Percentiles rank a stretch among this genome's conserved stretches.
Evolutionary conservation across 2,797 vertebrate genomes (phyloP).

Genomic region (Anas bahamensis): DNA sequence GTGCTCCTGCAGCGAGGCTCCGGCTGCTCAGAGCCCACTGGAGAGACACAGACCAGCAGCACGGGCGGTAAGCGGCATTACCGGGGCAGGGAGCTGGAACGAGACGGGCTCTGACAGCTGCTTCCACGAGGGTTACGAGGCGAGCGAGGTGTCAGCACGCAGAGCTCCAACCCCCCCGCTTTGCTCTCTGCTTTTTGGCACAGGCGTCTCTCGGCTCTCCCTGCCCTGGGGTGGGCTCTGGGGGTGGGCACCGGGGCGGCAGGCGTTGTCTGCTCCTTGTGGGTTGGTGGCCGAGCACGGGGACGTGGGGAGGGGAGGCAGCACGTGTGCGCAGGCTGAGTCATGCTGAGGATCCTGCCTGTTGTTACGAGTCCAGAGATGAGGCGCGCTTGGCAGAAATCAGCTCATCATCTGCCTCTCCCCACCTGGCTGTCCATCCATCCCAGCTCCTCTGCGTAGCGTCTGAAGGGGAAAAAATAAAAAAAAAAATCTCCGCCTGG

Average conservation of each 20-base stretch:
- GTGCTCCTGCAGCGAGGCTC: not conserved
- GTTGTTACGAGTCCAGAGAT: not conserved
- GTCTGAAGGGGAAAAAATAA: not conserved
- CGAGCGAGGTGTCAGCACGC: not conserved
- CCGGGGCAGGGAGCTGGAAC: constrained; percentile 44
- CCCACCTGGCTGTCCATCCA: not conserved
- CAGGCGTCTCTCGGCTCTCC: accelerated
- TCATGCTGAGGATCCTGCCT: constrained; percentile 11
- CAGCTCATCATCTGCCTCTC: not conserved
- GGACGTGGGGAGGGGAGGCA: not conserved
- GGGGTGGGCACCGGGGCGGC: not conserved
- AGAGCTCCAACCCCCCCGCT: not conserved
- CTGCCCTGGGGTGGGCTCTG: not conserved
- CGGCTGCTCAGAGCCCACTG: not conserved
- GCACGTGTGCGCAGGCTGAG: constrained; percentile 37
- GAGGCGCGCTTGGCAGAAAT: not conserved
- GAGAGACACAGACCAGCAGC: not conserved
- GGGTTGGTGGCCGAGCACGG: not conserved
- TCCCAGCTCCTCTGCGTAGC: not conserved
- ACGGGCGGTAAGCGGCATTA: not conserved
- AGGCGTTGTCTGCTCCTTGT: not conserved
- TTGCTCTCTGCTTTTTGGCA: not conserved
- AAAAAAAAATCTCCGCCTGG: not conserved
- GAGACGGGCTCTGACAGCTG: constrained; percentile 48
- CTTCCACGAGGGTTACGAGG: not conserved